Percentiles rank a stretch among this genome's conserved stretches.
phyloP scores from a whole-genome alignment of 2,113 vertebrate genomes.

The Heterochromis multidens region DNA sequence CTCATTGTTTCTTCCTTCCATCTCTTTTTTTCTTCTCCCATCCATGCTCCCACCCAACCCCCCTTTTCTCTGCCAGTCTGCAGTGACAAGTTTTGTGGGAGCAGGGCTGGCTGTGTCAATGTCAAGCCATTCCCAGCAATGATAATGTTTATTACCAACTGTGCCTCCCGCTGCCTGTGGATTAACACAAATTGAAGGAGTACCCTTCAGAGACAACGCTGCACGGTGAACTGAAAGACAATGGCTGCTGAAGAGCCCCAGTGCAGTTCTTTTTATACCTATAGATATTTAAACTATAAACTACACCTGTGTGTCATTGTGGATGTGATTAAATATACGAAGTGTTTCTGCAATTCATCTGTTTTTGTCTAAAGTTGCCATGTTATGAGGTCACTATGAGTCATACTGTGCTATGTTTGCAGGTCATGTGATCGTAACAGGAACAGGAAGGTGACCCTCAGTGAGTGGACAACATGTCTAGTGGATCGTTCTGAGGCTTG shows the following conservation, averaged over 20 bases:
- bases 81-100: constrained; percentile 61
- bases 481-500: constrained; percentile 73
- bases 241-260: background rate
- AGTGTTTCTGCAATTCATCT: background rate
- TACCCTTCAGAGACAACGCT: constrained; percentile 65
- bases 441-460: constrained; percentile 77
- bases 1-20: constrained; percentile 5
- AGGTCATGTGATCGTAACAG: constrained; percentile 75
- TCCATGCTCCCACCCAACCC: constrained; percentile 8
- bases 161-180: constrained; percentile 61
- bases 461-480: constrained; percentile 73
- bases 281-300: background rate
- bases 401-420: constrained; percentile 10
- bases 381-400: constrained; percentile 6
- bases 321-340: background rate
- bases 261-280: background rate
- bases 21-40: background rate
- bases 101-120: constrained; percentile 63
- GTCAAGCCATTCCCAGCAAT: constrained; percentile 75
- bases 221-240: constrained; percentile 50
- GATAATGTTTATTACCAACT: constrained; percentile 76
- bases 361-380: background rate
- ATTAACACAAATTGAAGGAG: constrained; percentile 67
- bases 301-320: background rate
- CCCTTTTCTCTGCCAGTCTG: constrained; percentile 27